Evolutionary conservation across 2,797 vertebrate genomes (phyloP).

Genomic region (Muscicapa comitata): DNA sequence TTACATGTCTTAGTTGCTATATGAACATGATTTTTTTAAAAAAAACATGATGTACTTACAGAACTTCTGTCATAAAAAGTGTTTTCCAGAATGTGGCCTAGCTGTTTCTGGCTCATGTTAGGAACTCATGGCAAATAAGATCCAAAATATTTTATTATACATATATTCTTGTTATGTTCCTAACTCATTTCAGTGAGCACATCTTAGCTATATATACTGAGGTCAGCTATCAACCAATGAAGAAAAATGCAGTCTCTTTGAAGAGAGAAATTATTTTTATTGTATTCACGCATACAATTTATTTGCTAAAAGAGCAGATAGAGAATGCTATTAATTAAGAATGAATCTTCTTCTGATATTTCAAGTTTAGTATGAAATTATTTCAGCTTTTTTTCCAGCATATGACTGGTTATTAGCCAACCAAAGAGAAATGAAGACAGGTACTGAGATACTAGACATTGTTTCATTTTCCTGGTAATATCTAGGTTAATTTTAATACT

Average conservation of each 20-base stretch:
- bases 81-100: not conserved
- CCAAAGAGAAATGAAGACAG: not conserved
- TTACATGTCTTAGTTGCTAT: not conserved
- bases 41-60: not conserved
- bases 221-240: not conserved
- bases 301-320: not conserved
- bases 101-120: not conserved
- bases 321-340: not conserved
- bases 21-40: not conserved
- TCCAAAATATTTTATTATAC: not conserved
- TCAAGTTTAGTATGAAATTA: not conserved
- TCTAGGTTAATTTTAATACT: not conserved
- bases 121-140: not conserved
- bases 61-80: not conserved
- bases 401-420: not conserved
- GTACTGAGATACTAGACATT: not conserved
- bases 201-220: not conserved
- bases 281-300: not conserved
- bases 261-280: not conserved
- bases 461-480: not conserved
- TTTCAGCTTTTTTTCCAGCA: not conserved
- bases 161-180: not conserved
- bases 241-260: not conserved
- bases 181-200: not conserved
- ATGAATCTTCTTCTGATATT: not conserved